These are phyloP conservation scores for Parus major DNA, from an alignment of 2,113 vertebrate species.

Conservation along the genomic window DNA sequence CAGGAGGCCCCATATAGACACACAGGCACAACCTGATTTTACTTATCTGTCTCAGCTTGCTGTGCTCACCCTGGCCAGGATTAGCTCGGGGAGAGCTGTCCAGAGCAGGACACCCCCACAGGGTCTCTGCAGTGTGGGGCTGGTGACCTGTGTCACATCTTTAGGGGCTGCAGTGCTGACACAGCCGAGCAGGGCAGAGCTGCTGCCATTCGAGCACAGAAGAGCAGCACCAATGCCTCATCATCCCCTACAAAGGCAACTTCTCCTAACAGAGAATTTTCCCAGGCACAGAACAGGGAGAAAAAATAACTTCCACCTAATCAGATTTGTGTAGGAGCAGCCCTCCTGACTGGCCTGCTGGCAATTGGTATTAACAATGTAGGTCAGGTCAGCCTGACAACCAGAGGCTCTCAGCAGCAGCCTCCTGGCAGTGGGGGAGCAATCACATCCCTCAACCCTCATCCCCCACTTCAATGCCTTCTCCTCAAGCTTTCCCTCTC, in stretches of 20 bases:
- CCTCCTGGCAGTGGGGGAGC: neutral
- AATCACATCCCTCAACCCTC: neutral
- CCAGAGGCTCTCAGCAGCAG: neutral
- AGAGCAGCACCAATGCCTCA: rapidly evolving
- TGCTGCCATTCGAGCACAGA: neutral
- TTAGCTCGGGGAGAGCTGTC: neutral
- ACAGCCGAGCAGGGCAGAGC: neutral
- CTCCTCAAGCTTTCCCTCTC: neutral
- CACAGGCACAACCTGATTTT: neutral
- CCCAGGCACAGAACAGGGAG: neutral
- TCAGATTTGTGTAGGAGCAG: neutral
- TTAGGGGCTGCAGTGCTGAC: neutral
- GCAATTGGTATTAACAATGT: constrained; percentile 23
- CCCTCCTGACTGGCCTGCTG: neutral
- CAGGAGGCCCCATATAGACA: neutral
- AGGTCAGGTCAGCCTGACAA: constrained; percentile 12
- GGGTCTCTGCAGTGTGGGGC: neutral
- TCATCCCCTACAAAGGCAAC: neutral
- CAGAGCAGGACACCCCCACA: neutral
- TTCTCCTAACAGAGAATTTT: neutral
- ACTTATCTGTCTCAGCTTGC: neutral
- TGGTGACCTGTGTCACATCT: neutral
- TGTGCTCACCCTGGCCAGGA: rapidly evolving
- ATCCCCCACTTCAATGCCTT: neutral
- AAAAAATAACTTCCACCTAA: neutral